phyloP scores from a whole-genome alignment of 2,113 vertebrate genomes.

The Poeciliopsis turrubarensis region DNA sequence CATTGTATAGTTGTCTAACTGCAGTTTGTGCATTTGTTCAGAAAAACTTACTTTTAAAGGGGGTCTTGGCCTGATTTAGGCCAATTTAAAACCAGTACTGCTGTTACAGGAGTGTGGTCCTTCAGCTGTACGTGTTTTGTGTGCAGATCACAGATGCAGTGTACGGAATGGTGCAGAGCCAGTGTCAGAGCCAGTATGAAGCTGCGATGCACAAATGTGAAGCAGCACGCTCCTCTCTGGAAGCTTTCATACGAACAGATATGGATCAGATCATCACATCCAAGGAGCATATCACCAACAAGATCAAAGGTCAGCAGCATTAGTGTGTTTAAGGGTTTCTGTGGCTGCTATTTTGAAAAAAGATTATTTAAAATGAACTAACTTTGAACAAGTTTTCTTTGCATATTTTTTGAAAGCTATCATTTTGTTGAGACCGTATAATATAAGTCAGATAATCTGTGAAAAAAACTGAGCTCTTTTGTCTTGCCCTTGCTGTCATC shows the following conservation, averaged over 20 bases:
- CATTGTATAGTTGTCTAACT: too few species aligned
- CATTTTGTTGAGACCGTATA: too few species aligned
- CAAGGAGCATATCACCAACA: conserved; percentile 93
- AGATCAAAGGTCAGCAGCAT: conserved; percentile 86
- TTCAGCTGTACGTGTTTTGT: not conserved
- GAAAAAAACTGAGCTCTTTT: too few species aligned
- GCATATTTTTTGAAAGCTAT: too few species aligned
- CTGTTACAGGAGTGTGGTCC: too few species aligned
- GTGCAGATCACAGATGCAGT: conserved; percentile 88
- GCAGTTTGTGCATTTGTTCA: not conserved
- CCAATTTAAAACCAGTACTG: not conserved
- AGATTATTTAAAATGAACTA: too few species aligned
- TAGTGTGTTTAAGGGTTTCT: not conserved
- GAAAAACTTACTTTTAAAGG: too few species aligned
- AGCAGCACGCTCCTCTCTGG: conserved; percentile 79
- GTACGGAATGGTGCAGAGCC: conserved; percentile 87
- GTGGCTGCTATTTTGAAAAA: not conserved
- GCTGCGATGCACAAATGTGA: conserved; percentile 78
- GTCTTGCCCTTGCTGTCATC: too few species aligned
- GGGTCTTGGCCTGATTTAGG: too few species aligned
- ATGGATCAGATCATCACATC: conserved; percentile 98
- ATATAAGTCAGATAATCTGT: too few species aligned
- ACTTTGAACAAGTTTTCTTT: too few species aligned
- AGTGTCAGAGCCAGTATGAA: conserved; percentile 82
- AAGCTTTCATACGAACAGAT: conserved; percentile 89